These are phyloP conservation scores for Penelope pileata DNA, from an alignment of 2,113 vertebrate genomes.

Conservation along the genomic window DNA sequence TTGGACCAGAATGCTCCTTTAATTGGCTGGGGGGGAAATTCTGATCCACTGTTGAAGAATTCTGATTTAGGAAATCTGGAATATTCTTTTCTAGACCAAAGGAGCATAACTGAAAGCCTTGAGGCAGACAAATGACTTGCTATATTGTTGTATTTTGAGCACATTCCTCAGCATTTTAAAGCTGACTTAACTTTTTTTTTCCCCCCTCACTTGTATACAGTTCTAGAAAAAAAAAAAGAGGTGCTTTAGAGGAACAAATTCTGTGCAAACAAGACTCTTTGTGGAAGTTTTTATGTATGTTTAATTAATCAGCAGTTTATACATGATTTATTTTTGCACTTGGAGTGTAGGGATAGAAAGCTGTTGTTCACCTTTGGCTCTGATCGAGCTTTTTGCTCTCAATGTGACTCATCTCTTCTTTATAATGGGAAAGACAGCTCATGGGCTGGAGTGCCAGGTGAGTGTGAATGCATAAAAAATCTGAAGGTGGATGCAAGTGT, in stretches of 20 bases:
- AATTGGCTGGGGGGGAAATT: background rate
- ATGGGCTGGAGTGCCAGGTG: background rate
- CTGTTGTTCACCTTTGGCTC: background rate
- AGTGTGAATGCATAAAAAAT: background rate
- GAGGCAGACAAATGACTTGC: background rate
- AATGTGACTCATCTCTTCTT: background rate
- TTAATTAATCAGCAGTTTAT: background rate
- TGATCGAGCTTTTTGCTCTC: background rate
- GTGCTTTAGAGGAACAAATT: background rate
- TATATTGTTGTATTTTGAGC: background rate
- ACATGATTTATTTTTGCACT: background rate
- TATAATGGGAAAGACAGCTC: background rate
- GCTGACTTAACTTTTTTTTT: background rate
- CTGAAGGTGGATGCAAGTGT: background rate
- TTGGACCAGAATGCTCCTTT: background rate
- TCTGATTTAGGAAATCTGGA: background rate
- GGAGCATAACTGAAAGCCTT: background rate
- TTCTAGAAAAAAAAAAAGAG: background rate
- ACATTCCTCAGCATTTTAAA: background rate
- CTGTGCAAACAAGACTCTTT: background rate
- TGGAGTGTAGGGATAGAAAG: background rate
- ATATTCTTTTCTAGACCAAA: background rate
- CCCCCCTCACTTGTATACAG: background rate
- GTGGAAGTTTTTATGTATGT: background rate
- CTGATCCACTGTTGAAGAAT: background rate